Evolutionary conservation across 1,140 invertebrate species (phyloP).

Genomic region (Coptotermes formosanus): DNA sequence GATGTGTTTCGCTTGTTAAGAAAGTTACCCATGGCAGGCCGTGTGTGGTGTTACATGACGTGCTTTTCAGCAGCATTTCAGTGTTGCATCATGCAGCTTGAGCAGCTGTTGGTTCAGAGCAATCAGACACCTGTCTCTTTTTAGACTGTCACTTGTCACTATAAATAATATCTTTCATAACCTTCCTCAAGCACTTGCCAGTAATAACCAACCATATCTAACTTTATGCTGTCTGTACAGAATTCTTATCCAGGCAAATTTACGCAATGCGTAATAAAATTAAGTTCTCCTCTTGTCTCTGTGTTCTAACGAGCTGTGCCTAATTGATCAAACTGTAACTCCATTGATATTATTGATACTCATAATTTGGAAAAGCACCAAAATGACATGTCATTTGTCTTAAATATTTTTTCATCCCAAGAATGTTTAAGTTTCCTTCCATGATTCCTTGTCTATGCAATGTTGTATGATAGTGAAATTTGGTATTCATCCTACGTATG

Average conservation of each 20-base stretch:
- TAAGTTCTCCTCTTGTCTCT: not conserved
- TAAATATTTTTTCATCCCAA: not conserved
- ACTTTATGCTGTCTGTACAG: too few species aligned
- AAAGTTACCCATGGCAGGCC: too few species aligned
- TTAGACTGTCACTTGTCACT: too few species aligned
- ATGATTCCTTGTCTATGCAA: slow-evolving; percentile 24
- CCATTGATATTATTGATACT: slow-evolving; percentile 20
- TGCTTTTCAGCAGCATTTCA: too few species aligned
- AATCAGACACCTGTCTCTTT: too few species aligned
- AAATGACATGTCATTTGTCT: not conserved
- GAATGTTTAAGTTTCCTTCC: slow-evolving; percentile 14
- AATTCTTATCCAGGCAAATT: not conserved
- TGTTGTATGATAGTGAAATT: slow-evolving; percentile 24
- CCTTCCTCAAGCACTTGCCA: too few species aligned
- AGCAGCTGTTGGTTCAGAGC: too few species aligned
- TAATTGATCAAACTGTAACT: slow-evolving; percentile 11
- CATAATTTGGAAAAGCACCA: not conserved
- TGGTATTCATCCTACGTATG: slow-evolving; percentile 20
- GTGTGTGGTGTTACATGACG: too few species aligned
- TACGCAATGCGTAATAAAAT: not conserved
- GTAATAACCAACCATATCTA: too few species aligned
- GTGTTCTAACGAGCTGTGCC: not conserved
- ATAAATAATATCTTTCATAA: too few species aligned
- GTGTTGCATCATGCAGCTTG: too few species aligned
- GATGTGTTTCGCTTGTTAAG: too few species aligned